phyloP scores from a whole-genome alignment of 2,888 invertebrate species.

The Resseliella maxima region DNA sequence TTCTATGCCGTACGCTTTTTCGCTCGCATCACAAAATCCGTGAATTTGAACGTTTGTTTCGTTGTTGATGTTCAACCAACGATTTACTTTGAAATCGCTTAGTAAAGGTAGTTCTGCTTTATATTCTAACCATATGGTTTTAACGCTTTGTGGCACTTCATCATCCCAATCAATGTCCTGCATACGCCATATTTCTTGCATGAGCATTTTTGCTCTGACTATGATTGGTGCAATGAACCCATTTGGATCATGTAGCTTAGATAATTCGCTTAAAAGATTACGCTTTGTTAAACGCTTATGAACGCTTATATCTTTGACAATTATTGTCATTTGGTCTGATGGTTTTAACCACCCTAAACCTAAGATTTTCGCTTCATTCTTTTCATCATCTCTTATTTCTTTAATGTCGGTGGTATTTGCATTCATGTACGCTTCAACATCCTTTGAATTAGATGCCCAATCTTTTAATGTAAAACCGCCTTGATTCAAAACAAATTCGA shows the following conservation, averaged over 20 bases:
- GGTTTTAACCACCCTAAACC: slow-evolving; percentile 53
- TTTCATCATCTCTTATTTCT: slow-evolving; percentile 3
- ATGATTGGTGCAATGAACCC: slow-evolving; percentile 41
- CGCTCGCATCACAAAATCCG: slow-evolving; percentile 19
- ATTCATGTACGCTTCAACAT: slow-evolving; percentile 28
- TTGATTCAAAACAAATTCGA: not conserved
- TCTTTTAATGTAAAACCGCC: slow-evolving; percentile 26
- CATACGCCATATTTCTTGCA: not conserved
- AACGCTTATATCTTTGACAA: not conserved
- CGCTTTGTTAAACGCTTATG: slow-evolving; percentile 16
- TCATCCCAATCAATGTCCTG: not conserved
- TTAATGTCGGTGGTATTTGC: not conserved
- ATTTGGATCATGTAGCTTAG: slow-evolving; percentile 54
- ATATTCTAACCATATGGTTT: not conserved
- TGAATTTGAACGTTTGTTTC: not conserved
- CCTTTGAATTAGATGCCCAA: slow-evolving; percentile 45
- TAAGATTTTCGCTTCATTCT: slow-evolving; percentile 54
- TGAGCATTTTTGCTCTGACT: not conserved
- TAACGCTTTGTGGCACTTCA: not conserved
- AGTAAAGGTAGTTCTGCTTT: not conserved
- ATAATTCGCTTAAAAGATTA: not conserved
- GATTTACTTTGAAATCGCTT: not conserved
- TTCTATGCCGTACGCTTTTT: not conserved
- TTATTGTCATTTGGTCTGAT: slow-evolving; percentile 15
- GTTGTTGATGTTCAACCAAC: not conserved